Evolutionary conservation across 2,113 vertebrate species (phyloP).

Genomic region (Erythrolamprus reginae): DNA sequence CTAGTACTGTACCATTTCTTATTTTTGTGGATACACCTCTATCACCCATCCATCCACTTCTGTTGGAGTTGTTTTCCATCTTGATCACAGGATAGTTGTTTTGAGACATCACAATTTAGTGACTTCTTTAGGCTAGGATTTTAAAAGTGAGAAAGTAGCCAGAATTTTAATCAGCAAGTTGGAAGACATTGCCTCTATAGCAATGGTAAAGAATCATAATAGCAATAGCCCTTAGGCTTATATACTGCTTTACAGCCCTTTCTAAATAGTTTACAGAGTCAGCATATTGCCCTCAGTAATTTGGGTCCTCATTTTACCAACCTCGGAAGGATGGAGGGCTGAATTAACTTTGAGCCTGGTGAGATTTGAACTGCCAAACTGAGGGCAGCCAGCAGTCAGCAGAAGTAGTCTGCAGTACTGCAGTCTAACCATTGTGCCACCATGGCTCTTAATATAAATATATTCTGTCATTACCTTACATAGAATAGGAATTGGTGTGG

Average conservation of each 20-base stretch:
- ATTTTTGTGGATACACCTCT: constrained; percentile 15
- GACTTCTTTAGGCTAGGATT: constrained; percentile 4
- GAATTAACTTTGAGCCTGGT: too few species aligned
- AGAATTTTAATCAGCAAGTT: not conserved
- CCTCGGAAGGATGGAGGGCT: too few species aligned
- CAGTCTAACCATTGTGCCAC: too few species aligned
- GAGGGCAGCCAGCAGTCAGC: too few species aligned
- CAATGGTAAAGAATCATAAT: not conserved
- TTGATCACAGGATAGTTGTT: constrained; percentile 8
- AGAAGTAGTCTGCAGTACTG: too few species aligned
- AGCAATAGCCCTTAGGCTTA: too few species aligned
- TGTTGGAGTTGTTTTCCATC: constrained; percentile 2
- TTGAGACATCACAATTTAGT: constrained; percentile 9
- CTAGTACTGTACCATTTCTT: not conserved
- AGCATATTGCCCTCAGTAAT: too few species aligned
- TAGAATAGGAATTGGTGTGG: not conserved
- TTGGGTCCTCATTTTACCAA: too few species aligned
- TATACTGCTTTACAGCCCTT: too few species aligned
- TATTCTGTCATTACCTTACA: not conserved
- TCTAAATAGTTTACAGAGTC: too few species aligned
- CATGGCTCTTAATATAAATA: not conserved
- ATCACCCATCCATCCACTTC: constrained; percentile 1
- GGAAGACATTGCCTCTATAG: not conserved
- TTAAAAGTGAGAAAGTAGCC: not conserved
- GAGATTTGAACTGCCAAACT: too few species aligned